phyloP scores from a whole-genome alignment of 1,140 invertebrate species.

The Trichomalopsis sarcophagae region DNA sequence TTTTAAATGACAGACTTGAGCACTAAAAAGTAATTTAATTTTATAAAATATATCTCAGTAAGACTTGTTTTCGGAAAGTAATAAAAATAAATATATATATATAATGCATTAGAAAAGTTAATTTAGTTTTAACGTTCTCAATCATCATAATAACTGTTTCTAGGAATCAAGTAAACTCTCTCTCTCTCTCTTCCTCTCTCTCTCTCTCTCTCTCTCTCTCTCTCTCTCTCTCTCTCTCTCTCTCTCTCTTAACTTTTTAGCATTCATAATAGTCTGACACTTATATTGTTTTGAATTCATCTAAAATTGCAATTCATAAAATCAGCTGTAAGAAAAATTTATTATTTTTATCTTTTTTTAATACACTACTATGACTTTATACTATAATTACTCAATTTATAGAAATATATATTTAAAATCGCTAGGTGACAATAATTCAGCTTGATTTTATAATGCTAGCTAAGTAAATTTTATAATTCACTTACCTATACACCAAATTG shows the following conservation, averaged over 20 bases:
- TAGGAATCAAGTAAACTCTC: too few species aligned
- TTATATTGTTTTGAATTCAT: neutral
- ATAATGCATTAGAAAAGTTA: too few species aligned
- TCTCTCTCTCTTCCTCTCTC: too few species aligned
- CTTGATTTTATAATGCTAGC: neutral
- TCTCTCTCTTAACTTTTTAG: too few species aligned
- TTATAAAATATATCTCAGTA: too few species aligned
- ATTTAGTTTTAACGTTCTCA: too few species aligned
- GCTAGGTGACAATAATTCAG: neutral
- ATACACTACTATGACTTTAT: neutral
- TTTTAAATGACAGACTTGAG: neutral
- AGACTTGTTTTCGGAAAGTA: too few species aligned
- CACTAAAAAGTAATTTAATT: neutral
- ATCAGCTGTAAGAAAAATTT: conserved; percentile 17
- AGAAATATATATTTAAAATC: neutral
- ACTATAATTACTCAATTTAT: neutral
- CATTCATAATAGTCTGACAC: neutral
- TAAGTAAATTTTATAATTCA: conserved; percentile 47
- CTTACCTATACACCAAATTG: conserved; percentile 64
- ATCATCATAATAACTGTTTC: too few species aligned
- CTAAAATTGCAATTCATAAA: neutral
- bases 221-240: too few species aligned
- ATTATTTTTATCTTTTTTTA: neutral
- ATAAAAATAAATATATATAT: too few species aligned
- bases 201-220: too few species aligned